Evolutionary conservation across 2,888 invertebrate species (phyloP).

Genomic region (Diplolepis rosae): DNA sequence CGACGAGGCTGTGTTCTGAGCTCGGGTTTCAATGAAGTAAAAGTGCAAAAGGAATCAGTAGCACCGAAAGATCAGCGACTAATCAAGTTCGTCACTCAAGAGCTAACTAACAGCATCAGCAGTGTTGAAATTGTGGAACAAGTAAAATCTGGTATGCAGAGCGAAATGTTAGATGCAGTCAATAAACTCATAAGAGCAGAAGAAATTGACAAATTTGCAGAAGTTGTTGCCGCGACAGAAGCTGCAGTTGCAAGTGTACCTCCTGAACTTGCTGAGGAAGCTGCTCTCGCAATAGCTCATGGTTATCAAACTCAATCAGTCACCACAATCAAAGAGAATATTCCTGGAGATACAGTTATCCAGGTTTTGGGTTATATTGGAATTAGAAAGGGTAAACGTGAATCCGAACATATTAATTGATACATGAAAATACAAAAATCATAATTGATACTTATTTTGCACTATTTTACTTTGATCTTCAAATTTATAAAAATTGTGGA

Average conservation of each 20-base stretch:
- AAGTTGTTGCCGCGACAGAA: slow-evolving; percentile 73
- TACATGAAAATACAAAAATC: no score
- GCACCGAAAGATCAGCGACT: neutral
- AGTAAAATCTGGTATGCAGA: slow-evolving; percentile 57
- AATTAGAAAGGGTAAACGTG: no score
- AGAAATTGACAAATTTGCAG: slow-evolving; percentile 72
- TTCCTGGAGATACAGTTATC: slow-evolving; percentile 70
- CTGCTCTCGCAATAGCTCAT: slow-evolving; percentile 72
- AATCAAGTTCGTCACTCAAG: neutral
- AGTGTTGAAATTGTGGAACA: slow-evolving; percentile 48
- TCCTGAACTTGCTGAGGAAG: slow-evolving; percentile 73
- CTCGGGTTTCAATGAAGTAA: neutral
- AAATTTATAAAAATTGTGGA: no score
- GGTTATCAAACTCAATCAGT: slow-evolving; percentile 66
- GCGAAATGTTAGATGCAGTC: slow-evolving; percentile 72
- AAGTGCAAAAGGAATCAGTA: neutral
- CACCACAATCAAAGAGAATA: slow-evolving; percentile 64
- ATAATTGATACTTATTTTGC: no score
- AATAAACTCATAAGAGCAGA: slow-evolving; percentile 73
- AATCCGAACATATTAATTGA: no score
- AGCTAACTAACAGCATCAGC: slow-evolving; percentile 48
- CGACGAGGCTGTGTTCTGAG: neutral
- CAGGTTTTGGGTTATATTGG: slow-evolving; percentile 75
- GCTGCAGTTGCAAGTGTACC: slow-evolving; percentile 73
- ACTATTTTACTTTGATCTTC: no score